Base-by-base conservation (phyloP, 2,888 invertebrate species). In the Apoda limacodes region DNA sequence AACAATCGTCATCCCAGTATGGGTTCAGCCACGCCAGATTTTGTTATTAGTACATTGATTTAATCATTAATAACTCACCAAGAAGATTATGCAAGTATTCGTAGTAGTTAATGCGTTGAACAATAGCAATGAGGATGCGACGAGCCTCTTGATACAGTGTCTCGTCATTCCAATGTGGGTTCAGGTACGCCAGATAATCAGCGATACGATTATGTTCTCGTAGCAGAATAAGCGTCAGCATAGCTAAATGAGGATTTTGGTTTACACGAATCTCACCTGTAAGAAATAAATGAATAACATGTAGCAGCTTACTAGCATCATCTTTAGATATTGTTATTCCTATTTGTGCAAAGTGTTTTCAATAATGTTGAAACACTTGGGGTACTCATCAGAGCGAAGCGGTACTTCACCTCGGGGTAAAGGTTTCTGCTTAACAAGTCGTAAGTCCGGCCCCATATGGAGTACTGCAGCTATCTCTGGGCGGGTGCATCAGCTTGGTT, bases 101-200 rank as follows among this genome's bases (percentile, higher is more conserved):
- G 52, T 85, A 84, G 56, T 87, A 87, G 9, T 82, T 69, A 40
- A 88, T 85, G 37, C 83, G 80, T 53, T 87, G 88, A 52, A 84
- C 81, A 55, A 84, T 72, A 2, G 85, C 87, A 15, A 82, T 81
- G 22, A 71, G 55, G 36, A 87, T 85, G 37, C 82, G 69, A 26
- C 86, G 67, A 1, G 86, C 71, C 58, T 87, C 87, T 57, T 88
- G 86, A 67, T 75, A 88, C 14, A 83, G 60, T 0, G 70, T 82
- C 52, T 87, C 87, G 45, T 87, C 87, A 39, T 75, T 62, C 87
- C 87, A 87, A 37, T 85, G 84, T 0, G 85, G 85, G 60, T 89
- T 89, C 11, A 88, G 40, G 13, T 62, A 50, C 1, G 71, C 55
- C 25, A 88, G 59, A 13, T 51, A 60, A n/a, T 66, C 62, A 5